Percentiles rank a stretch among this genome's conserved stretches.
Evolutionary conservation across 2,888 invertebrate species (phyloP).

Genomic region (Mayetiola destructor): DNA sequence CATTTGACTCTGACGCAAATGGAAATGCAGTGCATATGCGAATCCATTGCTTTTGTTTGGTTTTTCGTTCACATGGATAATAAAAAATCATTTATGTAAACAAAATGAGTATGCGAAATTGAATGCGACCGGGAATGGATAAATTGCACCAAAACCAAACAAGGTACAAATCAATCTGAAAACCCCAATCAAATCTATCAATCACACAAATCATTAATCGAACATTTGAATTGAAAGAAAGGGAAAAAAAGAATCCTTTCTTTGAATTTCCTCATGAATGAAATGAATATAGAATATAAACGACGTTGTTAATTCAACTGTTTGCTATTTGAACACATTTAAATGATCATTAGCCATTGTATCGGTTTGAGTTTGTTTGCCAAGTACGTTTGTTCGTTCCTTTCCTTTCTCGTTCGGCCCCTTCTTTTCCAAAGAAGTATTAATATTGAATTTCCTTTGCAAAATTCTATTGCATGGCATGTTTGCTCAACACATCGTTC

Average conservation of each 20-base stretch:
- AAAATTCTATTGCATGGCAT: no score
- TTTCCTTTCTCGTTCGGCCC: not conserved
- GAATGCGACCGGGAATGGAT: not conserved
- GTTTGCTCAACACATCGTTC: no score
- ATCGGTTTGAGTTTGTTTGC: not conserved
- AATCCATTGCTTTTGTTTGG: not conserved
- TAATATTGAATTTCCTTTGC: no score
- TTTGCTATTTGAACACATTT: conserved; percentile 4
- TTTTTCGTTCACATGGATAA: not conserved
- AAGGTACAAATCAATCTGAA: no score
- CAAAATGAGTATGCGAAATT: not conserved
- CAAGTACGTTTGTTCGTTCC: not conserved
- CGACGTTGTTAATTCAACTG: not conserved
- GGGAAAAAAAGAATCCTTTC: no score
- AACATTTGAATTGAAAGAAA: no score
- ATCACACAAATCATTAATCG: conserved; percentile 6
- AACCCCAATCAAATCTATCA: not conserved
- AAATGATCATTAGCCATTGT: conserved; percentile 11
- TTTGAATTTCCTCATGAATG: not conserved
- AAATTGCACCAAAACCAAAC: not conserved
- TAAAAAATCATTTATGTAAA: conserved; percentile 9
- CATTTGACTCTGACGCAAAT: no score
- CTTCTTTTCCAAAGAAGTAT: no score
- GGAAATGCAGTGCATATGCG: no score
- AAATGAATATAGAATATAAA: not conserved